These are phyloP conservation scores for Ambastaia sidthimunki DNA, from an alignment of 2,797 vertebrate species.

Conservation along the genomic window DNA sequence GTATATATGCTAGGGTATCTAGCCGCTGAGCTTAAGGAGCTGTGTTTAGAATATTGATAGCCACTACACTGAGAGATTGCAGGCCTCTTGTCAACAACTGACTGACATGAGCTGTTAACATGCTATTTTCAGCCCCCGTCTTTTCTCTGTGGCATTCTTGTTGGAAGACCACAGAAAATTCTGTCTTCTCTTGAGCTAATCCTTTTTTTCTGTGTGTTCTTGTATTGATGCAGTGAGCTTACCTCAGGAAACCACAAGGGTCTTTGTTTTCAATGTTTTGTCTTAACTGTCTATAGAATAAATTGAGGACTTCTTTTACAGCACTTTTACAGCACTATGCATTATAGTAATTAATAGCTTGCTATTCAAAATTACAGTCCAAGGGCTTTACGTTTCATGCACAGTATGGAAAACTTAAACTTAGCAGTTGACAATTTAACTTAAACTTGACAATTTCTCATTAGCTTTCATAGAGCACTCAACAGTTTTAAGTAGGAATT, in stretches of 20 bases:
- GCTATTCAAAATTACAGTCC: not conserved
- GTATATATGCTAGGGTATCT: slow-evolving; percentile 62
- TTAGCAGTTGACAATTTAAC: not conserved
- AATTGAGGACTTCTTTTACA: not conserved
- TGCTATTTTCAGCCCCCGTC: slow-evolving; percentile 83
- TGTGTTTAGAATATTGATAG: slow-evolving; percentile 78
- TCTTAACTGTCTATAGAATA: slow-evolving; percentile 53
- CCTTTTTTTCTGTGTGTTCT: slow-evolving; percentile 62
- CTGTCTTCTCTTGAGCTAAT: slow-evolving; percentile 60
- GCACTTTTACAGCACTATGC: not conserved
- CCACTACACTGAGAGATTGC: slow-evolving; percentile 83
- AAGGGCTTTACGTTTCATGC: not conserved
- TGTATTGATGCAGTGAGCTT: slow-evolving; percentile 71
- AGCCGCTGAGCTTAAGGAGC: slow-evolving; percentile 79
- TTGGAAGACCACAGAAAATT: slow-evolving; percentile 67
- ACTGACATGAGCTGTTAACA: slow-evolving; percentile 86
- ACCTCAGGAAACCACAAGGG: slow-evolving; percentile 69
- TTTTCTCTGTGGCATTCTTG: slow-evolving; percentile 72
- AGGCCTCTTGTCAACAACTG: slow-evolving; percentile 82
- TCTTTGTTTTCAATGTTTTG: slow-evolving; percentile 67
- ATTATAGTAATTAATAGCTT: not conserved
- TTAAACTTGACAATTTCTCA: not conserved
- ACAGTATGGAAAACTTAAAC: not conserved
- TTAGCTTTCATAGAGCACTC: slow-evolving; percentile 20
- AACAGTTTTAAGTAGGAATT: slow-evolving; percentile 36